Evolutionary conservation across 2,888 invertebrate genomes (phyloP), one percentile per base, ranked within the genome.

Genomic region (Sinohyriopsis cumingii): DNA sequence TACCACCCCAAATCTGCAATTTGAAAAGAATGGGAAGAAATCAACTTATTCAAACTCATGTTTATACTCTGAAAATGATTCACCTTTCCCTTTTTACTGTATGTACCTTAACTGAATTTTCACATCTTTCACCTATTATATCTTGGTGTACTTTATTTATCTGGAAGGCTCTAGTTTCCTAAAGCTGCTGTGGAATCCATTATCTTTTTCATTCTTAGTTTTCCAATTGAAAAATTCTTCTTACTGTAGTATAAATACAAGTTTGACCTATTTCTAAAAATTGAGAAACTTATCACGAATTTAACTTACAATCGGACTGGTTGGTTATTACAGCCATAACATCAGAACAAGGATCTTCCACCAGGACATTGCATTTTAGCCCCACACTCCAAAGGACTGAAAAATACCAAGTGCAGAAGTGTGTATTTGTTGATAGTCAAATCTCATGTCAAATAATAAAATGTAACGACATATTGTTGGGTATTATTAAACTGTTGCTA

Each of bases 291-390:
- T 24, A 19, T n/a, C 57, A n/a, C 0, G n/a, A 57, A 22, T 4
- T 59, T 24, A 57, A 90, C 92, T 92, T 91, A 94, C 95, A 91
- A 82, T 93, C 93, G 81, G 93, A 93, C 78, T 92, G 90, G 12
- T 87, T 86, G 0, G 94, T 94, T 77, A 94, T 92, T 22, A 93
- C 93, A 2, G 94, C 94, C 92, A 95, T 93, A 84, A 92, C 92
- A 64, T 92, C 92, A 1, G 94, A 93, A 63, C 92, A 90, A 0
- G 93, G 92, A 89, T 95, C 95, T 19, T 92, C 89, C 12, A 92
- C 87, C 56, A 94, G 86, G 59, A 91, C 87, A 19, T 90, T 83
- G 3, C 92, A 89, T 55, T 90, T 87, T 19, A 93, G 74, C 20
- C 91, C 89, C 4, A 95, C 94, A 63, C 91, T 92, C 95, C 95